Evolutionary conservation across 2,113 vertebrate genomes (phyloP), one percentile per base, ranked within the genome.

Genomic region (Hippocampus barbouri): DNA sequence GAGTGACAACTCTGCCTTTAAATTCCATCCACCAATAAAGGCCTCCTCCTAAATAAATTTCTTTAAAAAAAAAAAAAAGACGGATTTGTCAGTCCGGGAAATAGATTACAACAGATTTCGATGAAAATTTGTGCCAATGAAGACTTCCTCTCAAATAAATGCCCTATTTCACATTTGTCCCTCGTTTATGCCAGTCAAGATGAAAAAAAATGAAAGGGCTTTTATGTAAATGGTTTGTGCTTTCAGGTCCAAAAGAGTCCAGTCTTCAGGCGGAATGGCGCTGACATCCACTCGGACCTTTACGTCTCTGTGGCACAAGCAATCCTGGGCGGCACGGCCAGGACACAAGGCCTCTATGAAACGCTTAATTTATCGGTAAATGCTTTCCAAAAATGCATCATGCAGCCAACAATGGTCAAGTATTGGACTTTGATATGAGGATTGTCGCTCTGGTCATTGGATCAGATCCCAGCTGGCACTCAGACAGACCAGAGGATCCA

Each of bases 231-330:
- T 21, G 47, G 3, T 63, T 8, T 54, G 53, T 11, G 62, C 25
- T 66, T 57, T 34, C 78, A 99, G 97, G 96, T 99, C 74, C 96
- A 98, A 78, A 98, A 93, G 76, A 99, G 97, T 85, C 90, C 95
- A 0, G 84, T 95, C 75, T 99, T 98, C 89, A 92, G 93, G 90
- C 94, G 97, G 71, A 96, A 97, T 0, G 95, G 97, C 0, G 93
- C 97, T n/a, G 97, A 99, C 67, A 92, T 99, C 88, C 97, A 98
- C 78, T 99, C 97, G 0, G 95, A 98, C 69, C 92, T 97, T 63
- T 85, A 79, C 0, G 83, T 99, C 75, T 97, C 97, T 0, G 75
- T 99, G 81, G 97, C 96, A 21, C 97, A 99, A 87, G 96, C 97
- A 2, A 84, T 98, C 68, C 92, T 99, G 40, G 97, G 97, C 3